Evolutionary conservation across 2,797 vertebrate species (phyloP), one percentile per base, ranked within the genome.

Genomic region (Gephyroberyx darwinii): DNA sequence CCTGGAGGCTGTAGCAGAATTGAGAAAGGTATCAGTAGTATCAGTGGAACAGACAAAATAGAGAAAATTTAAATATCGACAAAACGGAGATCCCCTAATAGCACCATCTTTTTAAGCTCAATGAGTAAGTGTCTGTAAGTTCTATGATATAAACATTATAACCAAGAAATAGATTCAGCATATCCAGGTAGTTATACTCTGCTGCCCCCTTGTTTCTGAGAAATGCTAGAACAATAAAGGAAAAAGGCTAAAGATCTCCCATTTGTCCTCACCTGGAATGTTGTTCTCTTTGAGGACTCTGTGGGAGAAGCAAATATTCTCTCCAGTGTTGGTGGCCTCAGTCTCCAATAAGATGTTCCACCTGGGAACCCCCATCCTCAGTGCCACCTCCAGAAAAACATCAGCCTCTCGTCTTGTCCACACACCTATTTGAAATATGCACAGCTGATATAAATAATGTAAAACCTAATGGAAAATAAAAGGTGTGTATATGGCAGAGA

Each of bases 271-370:
- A 90, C 82, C 82, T 72, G 78, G 71, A 31, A 78, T 55, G 41
- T 65, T 41, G 10, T 64, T 78, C 22, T 86, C 69, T 51, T 65
- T 51, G 16, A 86, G 82, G 41, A 85, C 54, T 16, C 78, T 72
- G 58, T 81, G 77, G 47, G 74, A 83, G 43, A 85, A 82, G 65
- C 47, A 35, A 26, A 87, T 78, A 63, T 87, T 87, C 69, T 87
- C 83, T 39, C 83, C 85, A 9, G 85, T 85, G 67, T 87, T 85
- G 26, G 71, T 86, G 37, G 85, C 82, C 5, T 80, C 69, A 8
- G 54, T 77, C 58, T 86, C 75, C 22, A 86, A 63, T 4, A 80
- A 41, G n/a, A 85, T 82, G 41, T n/a, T 77, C 14, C 63, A 59
- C 33, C 66, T 66, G 13, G 83, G 83, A 17, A 87, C 82, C 5